A percentile compares a stretch with the other conserved stretches of the same genome.
phyloP scores from a whole-genome alignment of 2,113 vertebrate genomes.

The Bambusicola thoracicus region DNA sequence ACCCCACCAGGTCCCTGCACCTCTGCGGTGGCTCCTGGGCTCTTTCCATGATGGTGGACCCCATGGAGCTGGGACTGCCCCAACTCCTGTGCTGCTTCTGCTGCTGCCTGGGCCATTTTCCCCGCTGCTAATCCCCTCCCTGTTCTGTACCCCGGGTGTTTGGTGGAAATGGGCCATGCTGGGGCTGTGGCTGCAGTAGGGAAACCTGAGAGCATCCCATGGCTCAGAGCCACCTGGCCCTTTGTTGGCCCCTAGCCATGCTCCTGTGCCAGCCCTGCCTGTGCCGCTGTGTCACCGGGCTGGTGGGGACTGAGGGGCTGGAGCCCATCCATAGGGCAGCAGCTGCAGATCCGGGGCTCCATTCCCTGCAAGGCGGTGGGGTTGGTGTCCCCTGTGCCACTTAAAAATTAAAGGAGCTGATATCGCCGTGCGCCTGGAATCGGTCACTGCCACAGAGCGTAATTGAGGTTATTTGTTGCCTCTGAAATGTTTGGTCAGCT shows the following conservation, averaged over 20 bases:
- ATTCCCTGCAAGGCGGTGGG: fast-evolving
- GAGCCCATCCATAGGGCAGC: neutral
- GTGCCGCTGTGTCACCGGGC: fast-evolving
- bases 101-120: neutral
- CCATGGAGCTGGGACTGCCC: neutral
- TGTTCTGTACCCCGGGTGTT: fast-evolving
- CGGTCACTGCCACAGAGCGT: slow-evolving; percentile 61
- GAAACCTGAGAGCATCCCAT: neutral
- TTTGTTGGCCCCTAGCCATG: neutral
- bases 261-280: neutral
- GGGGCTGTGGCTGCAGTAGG: neutral
- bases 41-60: neutral
- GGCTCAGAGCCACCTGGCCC: neutral
- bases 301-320: fast-evolving
- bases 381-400: neutral
- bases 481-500: neutral
- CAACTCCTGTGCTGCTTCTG: neutral
- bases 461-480: slow-evolving; percentile 67
- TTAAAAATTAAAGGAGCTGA: slow-evolving; percentile 66
- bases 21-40: neutral
- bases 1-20: neutral
- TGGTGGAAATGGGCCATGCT: slow-evolving; percentile 17
- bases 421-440: slow-evolving; percentile 1
- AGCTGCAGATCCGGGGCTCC: fast-evolving
- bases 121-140: neutral